phyloP scores from a whole-genome alignment of 2,888 invertebrate species.

The Amorpha juglandis region DNA sequence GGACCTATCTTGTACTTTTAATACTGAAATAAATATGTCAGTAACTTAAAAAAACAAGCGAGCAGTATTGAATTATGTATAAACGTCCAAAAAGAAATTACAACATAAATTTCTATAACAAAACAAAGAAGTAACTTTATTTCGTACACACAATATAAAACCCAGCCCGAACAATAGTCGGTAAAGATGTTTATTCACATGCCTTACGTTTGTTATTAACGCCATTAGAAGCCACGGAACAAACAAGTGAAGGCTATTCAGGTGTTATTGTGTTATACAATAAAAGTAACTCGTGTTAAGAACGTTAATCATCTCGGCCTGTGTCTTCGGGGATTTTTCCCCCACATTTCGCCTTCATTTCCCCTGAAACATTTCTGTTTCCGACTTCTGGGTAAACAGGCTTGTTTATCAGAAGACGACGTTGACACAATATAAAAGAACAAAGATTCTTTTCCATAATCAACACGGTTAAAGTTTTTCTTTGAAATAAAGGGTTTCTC shows the following conservation, averaged over 20 bases:
- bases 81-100: not conserved
- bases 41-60: not conserved
- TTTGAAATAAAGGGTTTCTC: constrained; percentile 14
- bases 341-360: constrained; percentile 66
- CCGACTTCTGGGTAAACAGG: constrained; percentile 54
- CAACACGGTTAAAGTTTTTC: constrained; percentile 2
- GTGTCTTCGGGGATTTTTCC: constrained; percentile 43
- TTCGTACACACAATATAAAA: not conserved
- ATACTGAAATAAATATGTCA: not conserved
- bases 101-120: not conserved
- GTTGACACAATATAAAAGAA: constrained; percentile 47
- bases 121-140: not conserved
- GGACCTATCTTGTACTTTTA: no score
- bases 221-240: constrained; percentile 42
- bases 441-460: constrained; percentile 38
- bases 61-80: not conserved
- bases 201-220: constrained; percentile 35
- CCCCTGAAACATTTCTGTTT: constrained; percentile 66
- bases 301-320: constrained; percentile 64
- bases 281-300: constrained; percentile 51
- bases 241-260: constrained; percentile 49
- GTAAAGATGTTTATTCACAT: constrained; percentile 33
- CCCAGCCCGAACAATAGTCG: not conserved
- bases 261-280: constrained; percentile 50
- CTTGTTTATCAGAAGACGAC: constrained; percentile 63